Percentiles rank a stretch among this genome's conserved stretches.
These are phyloP conservation scores for Eupsittula cactorum DNA, from an alignment of 2,113 vertebrate species.

Conservation along the genomic window DNA sequence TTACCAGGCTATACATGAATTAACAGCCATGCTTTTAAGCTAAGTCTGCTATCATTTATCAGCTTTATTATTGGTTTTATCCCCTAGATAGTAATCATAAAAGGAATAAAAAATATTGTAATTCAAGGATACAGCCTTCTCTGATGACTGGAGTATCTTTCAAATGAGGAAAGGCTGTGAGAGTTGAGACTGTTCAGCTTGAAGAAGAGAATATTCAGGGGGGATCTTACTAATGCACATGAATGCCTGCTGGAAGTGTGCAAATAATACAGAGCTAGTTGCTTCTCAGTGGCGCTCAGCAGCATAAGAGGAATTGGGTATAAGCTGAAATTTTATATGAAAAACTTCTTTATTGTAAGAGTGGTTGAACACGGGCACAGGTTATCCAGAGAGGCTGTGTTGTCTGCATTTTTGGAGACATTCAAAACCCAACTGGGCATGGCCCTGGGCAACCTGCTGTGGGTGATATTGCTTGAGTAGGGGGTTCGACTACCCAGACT, in stretches of 20 bases:
- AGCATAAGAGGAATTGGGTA: not conserved
- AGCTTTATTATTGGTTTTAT: not conserved
- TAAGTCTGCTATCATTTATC: not conserved
- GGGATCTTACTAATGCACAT: not conserved
- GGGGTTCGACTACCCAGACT: accelerated
- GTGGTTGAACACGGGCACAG: not conserved
- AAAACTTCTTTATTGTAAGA: not conserved
- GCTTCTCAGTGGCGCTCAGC: not conserved
- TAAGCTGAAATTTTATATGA: not conserved
- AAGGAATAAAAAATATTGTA: not conserved
- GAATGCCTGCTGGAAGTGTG: not conserved
- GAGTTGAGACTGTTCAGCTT: not conserved
- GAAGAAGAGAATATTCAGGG: not conserved
- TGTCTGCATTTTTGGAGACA: not conserved
- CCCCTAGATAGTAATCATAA: not conserved
- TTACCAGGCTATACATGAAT: not conserved
- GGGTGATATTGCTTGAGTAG: not conserved
- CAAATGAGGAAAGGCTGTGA: not conserved
- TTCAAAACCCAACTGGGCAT: not conserved
- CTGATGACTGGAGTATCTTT: not conserved
- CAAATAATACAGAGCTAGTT: not conserved
- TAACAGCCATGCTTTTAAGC: not conserved
- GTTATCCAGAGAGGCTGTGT: not conserved
- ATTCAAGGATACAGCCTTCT: not conserved
- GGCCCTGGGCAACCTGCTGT: not conserved